Evolutionary conservation across 2,797 vertebrate genomes (phyloP).

Genomic region (Sternotherus odoratus): DNA sequence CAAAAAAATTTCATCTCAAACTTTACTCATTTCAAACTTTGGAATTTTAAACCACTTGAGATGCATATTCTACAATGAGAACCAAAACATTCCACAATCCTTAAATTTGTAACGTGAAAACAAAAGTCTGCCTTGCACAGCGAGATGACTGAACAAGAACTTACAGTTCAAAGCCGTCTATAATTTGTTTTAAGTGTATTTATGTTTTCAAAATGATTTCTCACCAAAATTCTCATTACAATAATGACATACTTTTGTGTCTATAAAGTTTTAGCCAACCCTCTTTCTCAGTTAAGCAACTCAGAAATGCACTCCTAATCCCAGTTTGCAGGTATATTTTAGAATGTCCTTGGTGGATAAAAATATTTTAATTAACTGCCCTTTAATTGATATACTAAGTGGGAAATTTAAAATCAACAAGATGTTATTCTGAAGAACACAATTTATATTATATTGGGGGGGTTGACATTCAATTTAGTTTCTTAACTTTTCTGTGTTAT

Average conservation of each 20-base stretch:
- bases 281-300: constrained; percentile 17
- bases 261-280: constrained; percentile 25
- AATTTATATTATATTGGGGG: not conserved
- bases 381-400: constrained; percentile 31
- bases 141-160: constrained; percentile 37
- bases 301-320: constrained; percentile 34
- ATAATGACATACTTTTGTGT: constrained; percentile 41
- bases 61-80: constrained; percentile 64
- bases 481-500: constrained; percentile 33
- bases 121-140: constrained; percentile 70
- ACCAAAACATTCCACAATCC: constrained; percentile 72
- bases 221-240: constrained; percentile 45
- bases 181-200: constrained; percentile 58
- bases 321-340: not conserved
- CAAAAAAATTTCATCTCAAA: constrained; percentile 39
- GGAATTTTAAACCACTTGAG: constrained; percentile 70
- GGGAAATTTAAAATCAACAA: constrained; percentile 21
- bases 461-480: not conserved
- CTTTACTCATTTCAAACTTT: constrained; percentile 58
- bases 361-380: constrained; percentile 38
- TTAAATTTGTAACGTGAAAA: constrained; percentile 71
- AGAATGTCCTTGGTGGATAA: not conserved
- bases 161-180: constrained; percentile 51
- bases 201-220: constrained; percentile 57
- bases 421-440: constrained; percentile 38